Evolutionary conservation across 2,113 vertebrate species (phyloP), one percentile per base, ranked within the genome.

Genomic region (Brachionichthys hirsutus): DNA sequence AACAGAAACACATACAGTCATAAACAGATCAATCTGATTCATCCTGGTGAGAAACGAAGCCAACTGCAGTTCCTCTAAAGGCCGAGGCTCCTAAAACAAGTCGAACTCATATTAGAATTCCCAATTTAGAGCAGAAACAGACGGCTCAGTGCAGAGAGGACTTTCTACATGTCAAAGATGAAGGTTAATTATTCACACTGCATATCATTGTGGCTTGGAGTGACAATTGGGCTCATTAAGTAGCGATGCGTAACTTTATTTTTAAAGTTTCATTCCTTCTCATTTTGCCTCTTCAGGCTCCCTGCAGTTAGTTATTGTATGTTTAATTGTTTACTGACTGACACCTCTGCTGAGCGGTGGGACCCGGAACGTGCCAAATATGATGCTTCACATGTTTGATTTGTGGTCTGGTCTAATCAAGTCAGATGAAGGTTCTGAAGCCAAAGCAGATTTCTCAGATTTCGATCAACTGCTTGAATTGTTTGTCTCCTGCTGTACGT

Each of bases 401-500:
- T 81, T 48, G 76, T 81, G 55, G 66, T 74, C 62, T 59, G 54
- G 12, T 30, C 51, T 45, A 74, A 76, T 71, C 70, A 71, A 66
- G 55, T 54, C 38, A 17, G 61, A 64, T 22, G 34, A 35, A 35
- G 34, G 62, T 44, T 68, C 54, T n/a, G n/a, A n/a, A n/a, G n/a
- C n/a, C n/a, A n/a, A n/a, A n/a, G n/a, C n/a, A n/a, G n/a, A n/a
- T n/a, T n/a, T n/a, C n/a, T n/a, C n/a, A n/a, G n/a, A n/a, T n/a
- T n/a, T n/a, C n/a, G n/a, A n/a, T n/a, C n/a, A n/a, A n/a, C n/a
- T n/a, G n/a, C n/a, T n/a, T n/a, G n/a, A n/a, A 44, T 22, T 75
- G 68, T 61, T 54, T 53, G 67, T 82, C 60, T 73, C 59, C 73
- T 56, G 81, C 82, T 85, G 84, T 84, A 79, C 80, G 77, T 76